These are phyloP conservation scores for Myotis planiceps DNA, from an alignment of 2,797 vertebrate species.

Conservation along the genomic window DNA sequence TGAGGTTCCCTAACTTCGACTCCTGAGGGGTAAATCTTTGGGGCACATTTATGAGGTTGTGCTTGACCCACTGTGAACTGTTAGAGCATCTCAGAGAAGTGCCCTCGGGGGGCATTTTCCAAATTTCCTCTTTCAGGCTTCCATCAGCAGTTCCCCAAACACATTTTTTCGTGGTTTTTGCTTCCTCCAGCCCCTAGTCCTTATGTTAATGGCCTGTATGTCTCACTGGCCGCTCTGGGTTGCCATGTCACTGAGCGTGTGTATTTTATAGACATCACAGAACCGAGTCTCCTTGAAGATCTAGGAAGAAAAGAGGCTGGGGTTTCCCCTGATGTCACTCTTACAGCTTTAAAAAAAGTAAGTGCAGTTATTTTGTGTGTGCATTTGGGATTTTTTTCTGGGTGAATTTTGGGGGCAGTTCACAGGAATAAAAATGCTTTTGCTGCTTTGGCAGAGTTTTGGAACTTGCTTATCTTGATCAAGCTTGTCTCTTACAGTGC, in stretches of 20 bases:
- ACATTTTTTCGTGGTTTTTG: background rate
- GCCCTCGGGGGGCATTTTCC: background rate
- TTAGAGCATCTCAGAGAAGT: background rate
- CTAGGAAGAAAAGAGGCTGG: background rate
- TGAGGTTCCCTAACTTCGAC: background rate
- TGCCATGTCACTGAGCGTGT: rapidly evolving
- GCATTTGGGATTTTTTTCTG: background rate
- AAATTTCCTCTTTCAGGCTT: background rate
- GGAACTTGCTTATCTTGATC: background rate
- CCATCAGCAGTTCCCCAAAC: background rate
- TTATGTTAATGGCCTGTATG: background rate
- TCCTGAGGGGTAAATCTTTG: background rate
- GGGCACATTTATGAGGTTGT: background rate
- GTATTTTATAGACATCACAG: background rate
- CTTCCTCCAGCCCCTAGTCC: background rate
- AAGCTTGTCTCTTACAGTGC: background rate
- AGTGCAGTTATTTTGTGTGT: background rate
- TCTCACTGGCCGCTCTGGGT: background rate
- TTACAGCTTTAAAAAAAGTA: background rate
- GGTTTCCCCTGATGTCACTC: background rate
- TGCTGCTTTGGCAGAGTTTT: background rate
- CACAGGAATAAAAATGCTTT: background rate
- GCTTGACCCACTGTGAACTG: background rate
- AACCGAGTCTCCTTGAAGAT: background rate
- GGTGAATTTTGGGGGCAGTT: background rate